These are phyloP conservation scores for Nomada flava DNA, from an alignment of 2,888 invertebrate species.

Conservation along the genomic window DNA sequence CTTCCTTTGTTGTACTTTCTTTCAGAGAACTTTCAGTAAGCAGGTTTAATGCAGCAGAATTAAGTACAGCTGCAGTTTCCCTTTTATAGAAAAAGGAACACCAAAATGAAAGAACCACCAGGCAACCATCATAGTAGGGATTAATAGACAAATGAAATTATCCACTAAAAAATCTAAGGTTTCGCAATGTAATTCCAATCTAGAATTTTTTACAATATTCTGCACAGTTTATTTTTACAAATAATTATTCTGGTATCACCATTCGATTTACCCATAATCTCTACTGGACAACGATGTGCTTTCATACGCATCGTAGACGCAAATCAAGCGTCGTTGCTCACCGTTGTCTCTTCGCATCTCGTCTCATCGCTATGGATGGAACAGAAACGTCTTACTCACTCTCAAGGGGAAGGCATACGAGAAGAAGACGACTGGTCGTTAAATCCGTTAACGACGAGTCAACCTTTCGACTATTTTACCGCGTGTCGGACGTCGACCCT, in stretches of 20 bases:
- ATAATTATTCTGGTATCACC: too few species aligned
- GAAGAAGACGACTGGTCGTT: constrained; percentile 10
- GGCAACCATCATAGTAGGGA: too few species aligned
- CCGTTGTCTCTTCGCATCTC: neutral
- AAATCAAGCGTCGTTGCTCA: constrained; percentile 2
- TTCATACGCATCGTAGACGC: neutral
- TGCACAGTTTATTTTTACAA: too few species aligned
- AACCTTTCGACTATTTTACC: constrained; percentile 15
- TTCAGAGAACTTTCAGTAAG: neutral
- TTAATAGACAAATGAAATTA: too few species aligned
- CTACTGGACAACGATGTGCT: neutral
- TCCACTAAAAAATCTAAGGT: too few species aligned
- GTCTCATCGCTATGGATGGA: constrained; percentile 13
- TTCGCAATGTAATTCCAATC: too few species aligned
- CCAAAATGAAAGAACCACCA: too few species aligned
- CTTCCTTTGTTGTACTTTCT: neutral
- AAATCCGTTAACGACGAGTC: constrained; percentile 41
- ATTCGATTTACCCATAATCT: too few species aligned
- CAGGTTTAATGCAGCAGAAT: neutral
- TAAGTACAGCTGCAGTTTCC: too few species aligned
- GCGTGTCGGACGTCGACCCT: constrained; percentile 53
- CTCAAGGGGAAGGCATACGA: constrained; percentile 10
- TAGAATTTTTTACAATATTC: too few species aligned
- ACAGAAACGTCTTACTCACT: constrained; percentile 25
- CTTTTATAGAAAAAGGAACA: too few species aligned